Evolutionary conservation across 2,888 invertebrate species (phyloP).

Genomic region (Ochropleura leucogaster): DNA sequence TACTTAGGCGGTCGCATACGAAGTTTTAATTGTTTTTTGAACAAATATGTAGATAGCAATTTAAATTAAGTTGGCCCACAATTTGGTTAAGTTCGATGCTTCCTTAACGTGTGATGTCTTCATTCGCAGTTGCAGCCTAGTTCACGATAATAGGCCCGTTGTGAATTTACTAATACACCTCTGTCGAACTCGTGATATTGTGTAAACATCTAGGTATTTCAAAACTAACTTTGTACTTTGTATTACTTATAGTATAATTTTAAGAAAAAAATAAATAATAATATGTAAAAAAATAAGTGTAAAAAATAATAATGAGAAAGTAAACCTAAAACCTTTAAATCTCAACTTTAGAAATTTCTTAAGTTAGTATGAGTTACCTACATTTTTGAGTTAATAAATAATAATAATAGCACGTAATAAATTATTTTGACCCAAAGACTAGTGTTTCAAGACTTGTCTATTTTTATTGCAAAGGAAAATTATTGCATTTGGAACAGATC

Average conservation of each 20-base stretch:
- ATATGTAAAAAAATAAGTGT: no score
- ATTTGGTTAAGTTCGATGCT: not conserved
- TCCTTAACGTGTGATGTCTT: not conserved
- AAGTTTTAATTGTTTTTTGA: not conserved
- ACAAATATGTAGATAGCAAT: not conserved
- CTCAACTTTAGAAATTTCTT: not conserved
- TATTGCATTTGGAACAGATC: not conserved
- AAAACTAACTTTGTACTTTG: not conserved
- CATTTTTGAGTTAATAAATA: not conserved
- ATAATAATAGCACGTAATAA: not conserved
- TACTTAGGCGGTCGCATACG: no score
- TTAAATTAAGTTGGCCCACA: not conserved
- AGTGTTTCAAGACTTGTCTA: slow-evolving; percentile 1
- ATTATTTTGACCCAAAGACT: not conserved
- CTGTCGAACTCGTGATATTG: not conserved
- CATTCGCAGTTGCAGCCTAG: not conserved
- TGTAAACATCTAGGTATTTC: not conserved
- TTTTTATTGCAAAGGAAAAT: not conserved
- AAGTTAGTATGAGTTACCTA: not conserved
- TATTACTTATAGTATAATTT: not conserved
- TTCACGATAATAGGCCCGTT: not conserved
- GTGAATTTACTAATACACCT: not conserved
- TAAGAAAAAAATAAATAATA: not conserved
- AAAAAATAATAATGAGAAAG: no score
- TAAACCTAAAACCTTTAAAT: no score